A percentile compares a stretch with the other conserved stretches of the same genome.
These are phyloP conservation scores for Cassiopea andromeda DNA, from an alignment of 30 jellyfish, hydroid and myxozoan species.

Conservation along the genomic window DNA sequence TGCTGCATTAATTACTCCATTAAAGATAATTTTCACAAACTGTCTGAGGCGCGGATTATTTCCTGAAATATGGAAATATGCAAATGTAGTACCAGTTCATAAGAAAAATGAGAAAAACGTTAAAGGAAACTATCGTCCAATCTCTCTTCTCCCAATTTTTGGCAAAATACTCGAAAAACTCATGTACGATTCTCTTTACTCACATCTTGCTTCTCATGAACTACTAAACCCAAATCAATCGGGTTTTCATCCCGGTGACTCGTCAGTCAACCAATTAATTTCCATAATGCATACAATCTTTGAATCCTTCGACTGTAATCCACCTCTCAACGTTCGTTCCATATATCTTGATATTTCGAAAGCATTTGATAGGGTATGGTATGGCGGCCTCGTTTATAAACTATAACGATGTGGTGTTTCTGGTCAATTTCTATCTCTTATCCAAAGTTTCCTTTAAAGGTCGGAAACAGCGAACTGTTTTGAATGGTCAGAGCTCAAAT, in stretches of 20 bases:
- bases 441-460: slow-evolving; percentile 34
- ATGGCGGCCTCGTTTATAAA: slow-evolving; percentile 28
- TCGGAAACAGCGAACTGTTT: slow-evolving; percentile 40
- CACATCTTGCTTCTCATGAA: slow-evolving; percentile 58
- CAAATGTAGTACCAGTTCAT: slow-evolving; percentile 60
- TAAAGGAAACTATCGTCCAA: slow-evolving; percentile 42
- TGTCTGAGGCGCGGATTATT: slow-evolving; percentile 50
- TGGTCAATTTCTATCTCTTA: slow-evolving; percentile 41
- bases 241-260: slow-evolving; percentile 62
- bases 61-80: slow-evolving; percentile 65
- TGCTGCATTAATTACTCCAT: slow-evolving; percentile 58
- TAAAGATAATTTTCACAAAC: slow-evolving; percentile 39
- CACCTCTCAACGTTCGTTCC: slow-evolving; percentile 42
- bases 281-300: slow-evolving; percentile 48
- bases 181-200: slow-evolving; percentile 49
- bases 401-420: slow-evolving; percentile 42
- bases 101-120: slow-evolving; percentile 46
- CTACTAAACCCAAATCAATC: slow-evolving; percentile 64
- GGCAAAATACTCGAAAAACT: slow-evolving; percentile 58
- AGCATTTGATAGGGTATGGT: slow-evolving; percentile 65
- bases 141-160: slow-evolving; percentile 54
- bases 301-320: slow-evolving; percentile 43
- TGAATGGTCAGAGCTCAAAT: slow-evolving; percentile 51
- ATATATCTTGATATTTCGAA: slow-evolving; percentile 49
- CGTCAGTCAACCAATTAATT: slow-evolving; percentile 44